A percentile compares a stretch with the other conserved stretches of the same genome.
phyloP scores from a whole-genome alignment of 92 coral and sea anemone species.

The Paramuricea clavata region DNA sequence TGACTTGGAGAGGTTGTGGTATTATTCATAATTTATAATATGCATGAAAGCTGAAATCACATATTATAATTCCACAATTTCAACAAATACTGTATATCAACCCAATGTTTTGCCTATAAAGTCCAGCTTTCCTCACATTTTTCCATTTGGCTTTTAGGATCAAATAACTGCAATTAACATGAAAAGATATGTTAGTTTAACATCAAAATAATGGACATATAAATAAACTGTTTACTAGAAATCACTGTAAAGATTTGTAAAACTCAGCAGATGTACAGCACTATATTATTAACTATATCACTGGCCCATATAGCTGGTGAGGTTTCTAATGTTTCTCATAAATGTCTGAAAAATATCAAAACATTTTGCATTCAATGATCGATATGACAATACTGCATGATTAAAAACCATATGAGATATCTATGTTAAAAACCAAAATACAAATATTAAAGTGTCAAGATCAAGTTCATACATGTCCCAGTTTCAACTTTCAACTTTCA shows the following conservation, averaged over 20 bases:
- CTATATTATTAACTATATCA: background rate
- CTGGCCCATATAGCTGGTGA: too few relatives aligned
- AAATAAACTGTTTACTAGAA: background rate
- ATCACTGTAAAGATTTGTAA: background rate
- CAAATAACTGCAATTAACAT: background rate
- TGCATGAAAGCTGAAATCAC: background rate
- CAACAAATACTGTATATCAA: background rate
- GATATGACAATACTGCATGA: background rate
- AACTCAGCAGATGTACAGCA: background rate
- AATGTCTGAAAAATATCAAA: too few relatives aligned
- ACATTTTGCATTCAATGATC: background rate
- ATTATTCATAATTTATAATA: constrained; percentile 18
- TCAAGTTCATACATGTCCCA: background rate
- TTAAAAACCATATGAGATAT: background rate
- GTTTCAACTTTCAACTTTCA: too few relatives aligned
- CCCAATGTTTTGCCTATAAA: background rate
- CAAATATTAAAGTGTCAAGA: background rate
- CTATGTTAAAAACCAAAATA: background rate
- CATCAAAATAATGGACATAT: background rate
- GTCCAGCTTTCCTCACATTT: background rate
- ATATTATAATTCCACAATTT: too few relatives aligned
- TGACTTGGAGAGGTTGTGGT: background rate
- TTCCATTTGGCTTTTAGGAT: background rate
- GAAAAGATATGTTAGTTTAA: background rate
- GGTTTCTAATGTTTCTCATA: too few relatives aligned